These are phyloP conservation scores for Holcopasites calliopsidis DNA, from an alignment of 1,140 invertebrate species.

Conservation along the genomic window DNA sequence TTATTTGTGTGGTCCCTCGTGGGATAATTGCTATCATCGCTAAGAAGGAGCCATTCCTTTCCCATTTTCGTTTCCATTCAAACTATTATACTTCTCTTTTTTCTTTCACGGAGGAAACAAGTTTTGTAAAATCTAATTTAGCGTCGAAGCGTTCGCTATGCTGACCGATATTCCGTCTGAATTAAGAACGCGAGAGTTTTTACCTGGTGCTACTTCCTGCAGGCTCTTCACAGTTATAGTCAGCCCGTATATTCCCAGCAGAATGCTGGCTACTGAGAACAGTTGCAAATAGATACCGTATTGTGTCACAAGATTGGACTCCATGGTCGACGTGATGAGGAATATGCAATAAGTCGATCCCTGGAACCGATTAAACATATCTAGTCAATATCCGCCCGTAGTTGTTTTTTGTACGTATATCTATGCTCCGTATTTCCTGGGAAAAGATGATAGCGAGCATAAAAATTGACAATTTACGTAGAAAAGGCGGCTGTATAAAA, in stretches of 20 bases:
- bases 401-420: too few species aligned
- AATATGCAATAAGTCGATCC: slow-evolving; percentile 68
- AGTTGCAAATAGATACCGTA: slow-evolving; percentile 73
- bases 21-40: slow-evolving; percentile 2
- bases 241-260: slow-evolving; percentile 73
- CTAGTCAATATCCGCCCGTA: not conserved
- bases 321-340: slow-evolving; percentile 71
- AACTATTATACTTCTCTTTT: too few species aligned
- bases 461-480: not conserved
- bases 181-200: slow-evolving; percentile 37
- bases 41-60: not conserved
- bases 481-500: not conserved
- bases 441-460: not conserved
- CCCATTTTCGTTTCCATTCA: not conserved
- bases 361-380: slow-evolving; percentile 58
- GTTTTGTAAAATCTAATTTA: not conserved
- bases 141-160: not conserved
- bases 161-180: slow-evolving; percentile 12
- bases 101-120: not conserved
- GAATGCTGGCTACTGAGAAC: slow-evolving; percentile 71
- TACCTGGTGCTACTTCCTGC: slow-evolving; percentile 73
- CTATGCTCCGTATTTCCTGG: too few species aligned
- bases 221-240: slow-evolving; percentile 72
- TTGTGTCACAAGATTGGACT: slow-evolving; percentile 63
- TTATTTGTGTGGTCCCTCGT: slow-evolving; percentile 11